phyloP scores from a whole-genome alignment of 1,140 invertebrate species.

The Drosophila parvula region DNA sequence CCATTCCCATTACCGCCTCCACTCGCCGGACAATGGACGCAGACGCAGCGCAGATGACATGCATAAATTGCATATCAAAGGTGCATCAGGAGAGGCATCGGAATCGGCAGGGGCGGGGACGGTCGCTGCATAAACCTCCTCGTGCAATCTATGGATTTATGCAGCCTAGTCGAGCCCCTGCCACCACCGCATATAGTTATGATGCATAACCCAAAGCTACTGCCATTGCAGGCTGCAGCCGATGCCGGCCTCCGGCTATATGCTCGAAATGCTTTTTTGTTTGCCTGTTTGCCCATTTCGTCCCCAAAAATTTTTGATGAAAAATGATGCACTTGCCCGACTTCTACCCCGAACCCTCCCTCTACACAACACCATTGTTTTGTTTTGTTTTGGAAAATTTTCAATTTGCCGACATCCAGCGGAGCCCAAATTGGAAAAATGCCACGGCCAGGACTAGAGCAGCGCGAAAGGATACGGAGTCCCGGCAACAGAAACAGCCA shows the following conservation, averaged over 20 bases:
- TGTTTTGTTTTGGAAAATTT: conserved; percentile 77
- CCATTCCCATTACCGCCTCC: conserved; percentile 6
- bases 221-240: conserved; percentile 42
- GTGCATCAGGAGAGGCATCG: conserved; percentile 66
- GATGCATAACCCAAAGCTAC: conserved; percentile 77
- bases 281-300: conserved; percentile 43
- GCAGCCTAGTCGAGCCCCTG: conserved; percentile 49
- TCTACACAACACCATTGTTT: conserved; percentile 55
- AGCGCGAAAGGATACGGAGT: conserved; percentile 12
- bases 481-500: background rate
- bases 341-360: background rate
- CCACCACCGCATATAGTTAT: conserved; percentile 62
- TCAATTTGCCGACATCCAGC: conserved; percentile 77
- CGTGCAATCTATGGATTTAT: conserved; percentile 80
- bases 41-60: conserved; percentile 73
- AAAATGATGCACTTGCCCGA: conserved; percentile 77
- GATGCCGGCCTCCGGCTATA: conserved; percentile 52
- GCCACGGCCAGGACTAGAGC: conserved; percentile 54
- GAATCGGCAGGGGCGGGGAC: conserved; percentile 9
- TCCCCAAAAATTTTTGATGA: conserved; percentile 56
- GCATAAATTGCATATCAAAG: conserved; percentile 82
- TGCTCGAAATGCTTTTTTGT: conserved; percentile 73
- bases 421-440: conserved; percentile 78
- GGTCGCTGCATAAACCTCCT: conserved; percentile 13
- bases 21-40: conserved; percentile 56